These are phyloP conservation scores for Cladopsammia gracilis DNA, from an alignment of 64 coral and sea anemone genomes.

Conservation along the genomic window DNA sequence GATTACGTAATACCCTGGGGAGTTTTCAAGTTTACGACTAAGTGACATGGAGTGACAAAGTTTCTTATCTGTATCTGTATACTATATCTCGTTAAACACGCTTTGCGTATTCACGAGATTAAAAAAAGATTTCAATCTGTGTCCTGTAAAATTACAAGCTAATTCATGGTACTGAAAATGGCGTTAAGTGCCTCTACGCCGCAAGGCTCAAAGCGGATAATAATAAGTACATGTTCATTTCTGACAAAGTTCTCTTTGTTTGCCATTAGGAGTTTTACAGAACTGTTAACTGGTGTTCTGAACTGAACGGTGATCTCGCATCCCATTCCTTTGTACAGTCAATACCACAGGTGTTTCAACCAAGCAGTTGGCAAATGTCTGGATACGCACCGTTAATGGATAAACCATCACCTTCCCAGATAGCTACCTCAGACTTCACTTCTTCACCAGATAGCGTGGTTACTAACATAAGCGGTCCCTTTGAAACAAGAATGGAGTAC, in stretches of 20 bases:
- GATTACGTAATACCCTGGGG: no score
- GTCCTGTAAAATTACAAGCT: no score
- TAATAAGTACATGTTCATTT: no score
- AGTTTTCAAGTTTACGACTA: no score
- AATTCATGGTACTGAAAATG: no score
- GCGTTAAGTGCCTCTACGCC: no score
- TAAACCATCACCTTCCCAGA: background rate
- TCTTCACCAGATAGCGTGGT: background rate
- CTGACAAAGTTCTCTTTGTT: background rate
- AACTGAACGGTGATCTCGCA: background rate
- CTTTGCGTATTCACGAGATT: no score
- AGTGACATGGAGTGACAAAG: no score
- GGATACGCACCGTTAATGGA: background rate
- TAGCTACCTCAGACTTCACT: background rate
- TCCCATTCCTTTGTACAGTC: background rate
- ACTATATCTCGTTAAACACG: no score
- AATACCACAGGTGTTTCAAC: background rate
- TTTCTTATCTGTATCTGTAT: no score
- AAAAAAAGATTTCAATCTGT: no score
- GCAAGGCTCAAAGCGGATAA: no score
- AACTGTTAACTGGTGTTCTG: slow-evolving; percentile 42
- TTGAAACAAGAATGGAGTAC: background rate
- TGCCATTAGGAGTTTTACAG: slow-evolving; percentile 8
- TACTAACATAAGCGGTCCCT: background rate
- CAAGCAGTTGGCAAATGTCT: background rate